Conservation (phyloP, 2,113 vertebrate species). For the Tenrec ecaudatus region DNA sequence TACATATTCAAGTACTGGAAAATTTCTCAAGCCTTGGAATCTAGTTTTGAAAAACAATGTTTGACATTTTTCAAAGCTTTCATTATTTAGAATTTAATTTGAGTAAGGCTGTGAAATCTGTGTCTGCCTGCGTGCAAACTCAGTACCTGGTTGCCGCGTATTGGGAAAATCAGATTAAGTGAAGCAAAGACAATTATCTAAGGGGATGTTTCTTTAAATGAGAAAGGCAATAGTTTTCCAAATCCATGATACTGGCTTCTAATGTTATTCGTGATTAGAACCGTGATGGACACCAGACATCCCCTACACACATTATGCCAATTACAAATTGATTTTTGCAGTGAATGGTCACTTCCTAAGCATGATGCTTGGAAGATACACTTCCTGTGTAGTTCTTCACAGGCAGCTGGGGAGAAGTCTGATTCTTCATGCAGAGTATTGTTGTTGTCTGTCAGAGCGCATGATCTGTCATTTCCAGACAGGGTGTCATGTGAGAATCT, state of each 20-base stretch:
- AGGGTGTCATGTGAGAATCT: slow-evolving; percentile 40
- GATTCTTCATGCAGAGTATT: slow-evolving; percentile 62
- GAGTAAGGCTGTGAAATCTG: background rate
- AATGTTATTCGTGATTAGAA: slow-evolving; percentile 4
- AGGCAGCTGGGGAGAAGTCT: slow-evolving; percentile 27
- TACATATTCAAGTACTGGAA: background rate
- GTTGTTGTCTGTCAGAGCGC: slow-evolving; percentile 53
- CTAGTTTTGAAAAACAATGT: slow-evolving; percentile 37
- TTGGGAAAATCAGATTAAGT: background rate
- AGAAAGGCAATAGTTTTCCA: background rate
- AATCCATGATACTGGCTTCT: background rate
- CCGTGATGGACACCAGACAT: background rate
- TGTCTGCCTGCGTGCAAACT: background rate
- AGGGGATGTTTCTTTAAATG: background rate
- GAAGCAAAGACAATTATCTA: slow-evolving; percentile 25
- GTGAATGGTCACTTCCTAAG: slow-evolving; percentile 54
- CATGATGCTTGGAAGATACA: background rate
- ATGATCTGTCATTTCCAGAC: slow-evolving; percentile 61
- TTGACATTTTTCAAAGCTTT: background rate
- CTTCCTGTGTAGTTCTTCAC: slow-evolving; percentile 31
- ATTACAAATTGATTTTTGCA: slow-evolving; percentile 64
- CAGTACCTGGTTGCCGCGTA: background rate
- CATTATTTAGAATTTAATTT: background rate
- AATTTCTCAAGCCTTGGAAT: slow-evolving; percentile 1
- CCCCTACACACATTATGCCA: background rate